These are phyloP conservation scores for Henricia sp. DNA, from an alignment of 53 echinoderm and acorn worm species.

Conservation along the genomic window DNA sequence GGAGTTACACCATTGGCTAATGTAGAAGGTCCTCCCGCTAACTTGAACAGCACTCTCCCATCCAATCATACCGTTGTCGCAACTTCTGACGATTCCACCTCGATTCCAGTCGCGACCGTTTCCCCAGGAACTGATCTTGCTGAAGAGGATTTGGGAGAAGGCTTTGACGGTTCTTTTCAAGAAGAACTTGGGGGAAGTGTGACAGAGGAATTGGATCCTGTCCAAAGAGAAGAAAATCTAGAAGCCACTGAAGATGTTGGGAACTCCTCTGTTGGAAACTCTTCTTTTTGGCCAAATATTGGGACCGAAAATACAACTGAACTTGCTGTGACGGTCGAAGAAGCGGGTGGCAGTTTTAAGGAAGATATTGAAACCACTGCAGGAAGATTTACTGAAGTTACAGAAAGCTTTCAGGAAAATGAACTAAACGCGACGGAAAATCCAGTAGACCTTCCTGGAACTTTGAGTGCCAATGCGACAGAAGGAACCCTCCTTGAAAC, in stretches of 20 bases:
- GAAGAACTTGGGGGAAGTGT: background rate
- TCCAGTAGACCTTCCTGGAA: constrained; percentile 2
- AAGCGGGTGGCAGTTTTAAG: background rate
- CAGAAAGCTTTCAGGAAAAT: constrained; percentile 7
- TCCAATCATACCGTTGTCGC: background rate
- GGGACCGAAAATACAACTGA: background rate
- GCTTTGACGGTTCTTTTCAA: background rate
- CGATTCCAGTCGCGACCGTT: background rate
- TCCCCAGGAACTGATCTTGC: background rate
- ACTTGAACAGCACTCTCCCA: constrained; percentile 15
- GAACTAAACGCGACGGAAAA: background rate
- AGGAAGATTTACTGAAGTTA: constrained; percentile 2
- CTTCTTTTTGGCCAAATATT: too few species aligned
- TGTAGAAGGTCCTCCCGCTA: background rate
- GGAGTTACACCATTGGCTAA: constrained; percentile 14
- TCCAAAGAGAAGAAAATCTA: background rate
- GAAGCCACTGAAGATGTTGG: background rate
- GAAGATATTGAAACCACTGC: background rate
- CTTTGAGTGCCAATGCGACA: constrained; percentile 1
- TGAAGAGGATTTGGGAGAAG: background rate
- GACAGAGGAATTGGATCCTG: background rate
- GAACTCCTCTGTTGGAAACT: constrained; percentile 22
- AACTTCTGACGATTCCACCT: background rate
- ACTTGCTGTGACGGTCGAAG: background rate
- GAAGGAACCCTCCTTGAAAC: constrained; percentile 3